Percentiles rank a stretch among this genome's conserved stretches.
phyloP scores from a whole-genome alignment of 2,888 invertebrate genomes.

The Byasa hedistus region DNA sequence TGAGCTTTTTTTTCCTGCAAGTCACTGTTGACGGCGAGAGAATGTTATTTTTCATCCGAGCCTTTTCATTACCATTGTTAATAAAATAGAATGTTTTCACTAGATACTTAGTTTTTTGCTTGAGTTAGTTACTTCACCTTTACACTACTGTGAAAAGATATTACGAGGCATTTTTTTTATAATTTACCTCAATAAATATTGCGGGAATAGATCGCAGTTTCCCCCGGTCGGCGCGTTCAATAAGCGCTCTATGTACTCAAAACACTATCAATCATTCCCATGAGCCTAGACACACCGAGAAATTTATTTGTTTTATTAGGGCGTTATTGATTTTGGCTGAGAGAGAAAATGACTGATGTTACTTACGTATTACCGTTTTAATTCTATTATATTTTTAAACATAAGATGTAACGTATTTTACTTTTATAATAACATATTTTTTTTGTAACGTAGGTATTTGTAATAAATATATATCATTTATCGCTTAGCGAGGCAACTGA shows the following conservation, averaged over 20 bases:
- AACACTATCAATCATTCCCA: constrained; percentile 74
- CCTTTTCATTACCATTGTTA: constrained; percentile 42
- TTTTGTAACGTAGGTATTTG: not conserved
- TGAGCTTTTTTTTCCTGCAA: constrained; percentile 40
- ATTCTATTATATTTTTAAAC: not conserved
- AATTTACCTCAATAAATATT: constrained; percentile 43
- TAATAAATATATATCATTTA: not conserved
- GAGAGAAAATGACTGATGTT: constrained; percentile 49
- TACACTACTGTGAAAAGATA: constrained; percentile 7
- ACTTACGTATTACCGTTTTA: not conserved
- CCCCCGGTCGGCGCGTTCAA: constrained; percentile 57
- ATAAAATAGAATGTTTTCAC: constrained; percentile 30
- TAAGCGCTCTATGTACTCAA: constrained; percentile 66
- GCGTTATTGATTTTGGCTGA: constrained; percentile 67
- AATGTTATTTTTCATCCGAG: constrained; percentile 46
- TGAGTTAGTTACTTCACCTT: constrained; percentile 12
- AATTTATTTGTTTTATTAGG: constrained; percentile 68
- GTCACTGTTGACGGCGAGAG: constrained; percentile 47
- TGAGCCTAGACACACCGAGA: constrained; percentile 62
- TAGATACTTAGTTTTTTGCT: constrained; percentile 10
- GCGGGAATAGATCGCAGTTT: constrained; percentile 44
- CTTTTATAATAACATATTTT: too few species aligned
- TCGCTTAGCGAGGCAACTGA: not conserved
- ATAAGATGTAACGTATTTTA: too few species aligned
- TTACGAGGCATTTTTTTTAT: constrained; percentile 39